Evolutionary conservation across 1,140 invertebrate species (phyloP), one percentile per base, ranked within the genome.

Genomic region (Dreissena polymorpha): DNA sequence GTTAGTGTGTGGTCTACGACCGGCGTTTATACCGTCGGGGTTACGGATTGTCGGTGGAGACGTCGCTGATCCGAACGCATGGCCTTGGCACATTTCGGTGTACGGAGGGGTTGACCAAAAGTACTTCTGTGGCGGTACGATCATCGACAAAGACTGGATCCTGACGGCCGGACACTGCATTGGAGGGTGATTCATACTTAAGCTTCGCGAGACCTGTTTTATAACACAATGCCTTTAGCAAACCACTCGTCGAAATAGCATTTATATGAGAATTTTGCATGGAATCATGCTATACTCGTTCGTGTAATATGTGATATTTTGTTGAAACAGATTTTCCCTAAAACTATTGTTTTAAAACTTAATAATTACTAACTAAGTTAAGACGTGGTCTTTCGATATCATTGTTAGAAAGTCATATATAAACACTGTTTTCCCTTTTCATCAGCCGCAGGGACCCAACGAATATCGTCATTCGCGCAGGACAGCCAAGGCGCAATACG

Each of bases 111-210:
- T 67, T 10, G 71, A 74, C 27, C 25, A 84, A 53, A 85, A 50
- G 23, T 94, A 93, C 85, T 94, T 94, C 85, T 96, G 95, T 90
- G 95, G 95, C n/a, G 96, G 95, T 57, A 93, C 93, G 7, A 89
- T 96, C 8, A 94, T 95, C 69, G 94, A 93, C 79, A 93, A 93
- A 63, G 91, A 94, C 25, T 95, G 95, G 88, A 93, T 96, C 0
- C 71, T 96, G 18, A 96, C 96, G 0, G 95, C 96, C 3, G 95
- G 95, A 0, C 96, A 96, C 89, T 96, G 95, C 85, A 91, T 96
- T 78, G 88, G 88, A 69, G 86, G 84, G 88, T 89, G 81, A 74
- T 3, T 14, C 50, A 10, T 72, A 18, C 16, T 49, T 29, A 8
- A 51, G 7, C 5, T 49, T 72, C 18, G 60, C 60, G 23, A n/a